Conservation (phyloP, 2,888 invertebrate genomes). For the Hirtodrosophila histrioides region DNA sequence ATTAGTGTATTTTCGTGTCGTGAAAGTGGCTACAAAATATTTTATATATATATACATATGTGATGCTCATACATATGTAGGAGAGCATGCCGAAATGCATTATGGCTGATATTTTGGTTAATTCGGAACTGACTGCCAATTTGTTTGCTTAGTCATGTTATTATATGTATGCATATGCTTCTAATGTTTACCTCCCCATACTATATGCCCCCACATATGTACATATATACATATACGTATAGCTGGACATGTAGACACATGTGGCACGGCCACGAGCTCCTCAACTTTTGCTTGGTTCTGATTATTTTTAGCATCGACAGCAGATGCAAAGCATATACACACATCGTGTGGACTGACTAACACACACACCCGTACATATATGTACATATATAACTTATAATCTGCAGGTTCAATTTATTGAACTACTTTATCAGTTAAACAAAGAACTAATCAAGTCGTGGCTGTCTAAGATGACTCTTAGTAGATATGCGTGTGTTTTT, state of each 20-base stretch:
- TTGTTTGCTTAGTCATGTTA: slow-evolving; percentile 66
- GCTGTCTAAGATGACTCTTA: background rate
- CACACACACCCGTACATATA: slow-evolving; percentile 3
- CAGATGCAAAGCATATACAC: slow-evolving; percentile 50
- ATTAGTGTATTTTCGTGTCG: slow-evolving; percentile 46
- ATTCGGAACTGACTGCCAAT: slow-evolving; percentile 51
- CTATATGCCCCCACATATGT: slow-evolving; percentile 25
- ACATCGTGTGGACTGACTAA: slow-evolving; percentile 5
- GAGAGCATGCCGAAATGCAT: slow-evolving; percentile 34
- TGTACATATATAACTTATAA: slow-evolving; percentile 9
- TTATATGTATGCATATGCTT: slow-evolving; percentile 7
- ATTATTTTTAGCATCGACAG: slow-evolving; percentile 63
- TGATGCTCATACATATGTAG: background rate
- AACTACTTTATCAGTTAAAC: slow-evolving; percentile 15
- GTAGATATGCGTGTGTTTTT: too few relatives aligned
- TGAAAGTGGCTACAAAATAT: slow-evolving; percentile 31
- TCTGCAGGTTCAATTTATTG: slow-evolving; percentile 19
- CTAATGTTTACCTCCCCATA: background rate
- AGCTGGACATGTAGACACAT: slow-evolving; percentile 53
- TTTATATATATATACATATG: slow-evolving; percentile 6
- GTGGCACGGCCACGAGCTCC: slow-evolving; percentile 40
- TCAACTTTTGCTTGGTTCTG: slow-evolving; percentile 45
- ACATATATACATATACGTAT: background rate
- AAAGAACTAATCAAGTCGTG: slow-evolving; percentile 1
- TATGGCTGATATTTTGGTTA: slow-evolving; percentile 39